These are phyloP conservation scores for Drosophila robusta DNA, from an alignment of 2,888 invertebrate species.

Conservation along the genomic window DNA sequence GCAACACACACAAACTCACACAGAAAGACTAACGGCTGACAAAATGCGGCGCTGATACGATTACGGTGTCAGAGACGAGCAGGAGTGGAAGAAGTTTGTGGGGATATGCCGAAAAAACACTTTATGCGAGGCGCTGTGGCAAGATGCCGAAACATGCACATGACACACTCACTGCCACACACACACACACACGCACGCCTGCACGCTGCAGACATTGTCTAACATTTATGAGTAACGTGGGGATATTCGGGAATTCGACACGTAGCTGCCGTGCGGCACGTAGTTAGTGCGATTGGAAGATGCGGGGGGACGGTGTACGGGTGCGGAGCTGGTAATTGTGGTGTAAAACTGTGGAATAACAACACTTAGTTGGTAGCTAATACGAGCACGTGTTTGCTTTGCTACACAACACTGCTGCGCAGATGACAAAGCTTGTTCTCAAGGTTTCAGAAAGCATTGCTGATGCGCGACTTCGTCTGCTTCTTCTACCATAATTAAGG, in stretches of 20 bases:
- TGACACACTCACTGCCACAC: slow-evolving; percentile 51
- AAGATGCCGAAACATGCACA: slow-evolving; percentile 60
- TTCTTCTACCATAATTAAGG: slow-evolving; percentile 1
- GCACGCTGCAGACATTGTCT: slow-evolving; percentile 64
- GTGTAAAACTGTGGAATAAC: slow-evolving; percentile 78
- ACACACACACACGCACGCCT: slow-evolving; percentile 4
- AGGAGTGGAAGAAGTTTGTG: not conserved
- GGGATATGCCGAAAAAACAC: slow-evolving; percentile 13
- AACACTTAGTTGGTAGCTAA: slow-evolving; percentile 77
- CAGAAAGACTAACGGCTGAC: slow-evolving; percentile 34
- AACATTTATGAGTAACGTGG: slow-evolving; percentile 75
- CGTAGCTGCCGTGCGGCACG: slow-evolving; percentile 67
- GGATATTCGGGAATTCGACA: slow-evolving; percentile 75
- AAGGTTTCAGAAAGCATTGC: not conserved
- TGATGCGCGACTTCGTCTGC: not conserved
- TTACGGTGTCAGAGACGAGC: slow-evolving; percentile 44
- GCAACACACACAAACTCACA: slow-evolving; percentile 11
- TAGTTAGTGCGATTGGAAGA: slow-evolving; percentile 40
- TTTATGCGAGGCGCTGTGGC: slow-evolving; percentile 30
- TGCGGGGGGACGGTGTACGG: too few relatives aligned
- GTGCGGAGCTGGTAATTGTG: slow-evolving; percentile 70
- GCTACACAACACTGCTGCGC: slow-evolving; percentile 47
- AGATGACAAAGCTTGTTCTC: slow-evolving; percentile 14
- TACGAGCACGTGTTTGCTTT: slow-evolving; percentile 68
- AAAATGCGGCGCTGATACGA: slow-evolving; percentile 68